Evolutionary conservation across 1,140 invertebrate genomes (phyloP).

Genomic region (Galleria mellonella): DNA sequence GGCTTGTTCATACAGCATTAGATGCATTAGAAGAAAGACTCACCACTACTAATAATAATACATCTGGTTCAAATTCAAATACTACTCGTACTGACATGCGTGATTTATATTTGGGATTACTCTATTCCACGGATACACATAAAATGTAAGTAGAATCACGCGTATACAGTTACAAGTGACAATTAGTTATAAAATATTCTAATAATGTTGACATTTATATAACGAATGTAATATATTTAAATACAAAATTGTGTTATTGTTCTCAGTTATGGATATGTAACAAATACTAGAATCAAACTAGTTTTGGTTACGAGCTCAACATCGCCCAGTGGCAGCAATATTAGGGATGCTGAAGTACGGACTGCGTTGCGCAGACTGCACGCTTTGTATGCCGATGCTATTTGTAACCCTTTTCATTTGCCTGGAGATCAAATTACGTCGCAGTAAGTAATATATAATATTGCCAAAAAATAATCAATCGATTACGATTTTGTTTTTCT

Average conservation of each 20-base stretch:
- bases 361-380: constrained; percentile 94
- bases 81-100: constrained; percentile 77
- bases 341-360: constrained; percentile 96
- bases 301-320: constrained; percentile 95
- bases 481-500: not conserved
- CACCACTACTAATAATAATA: constrained; percentile 77
- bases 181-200: too few relatives aligned
- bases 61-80: constrained; percentile 34
- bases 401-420: constrained; percentile 96
- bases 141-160: constrained; percentile 88
- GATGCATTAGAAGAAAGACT: constrained; percentile 96
- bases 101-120: constrained; percentile 92
- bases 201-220: too few relatives aligned
- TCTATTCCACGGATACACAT: constrained; percentile 97
- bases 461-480: not conserved
- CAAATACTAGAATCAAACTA: constrained; percentile 97
- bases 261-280: constrained; percentile 95
- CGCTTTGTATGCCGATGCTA: constrained; percentile 91
- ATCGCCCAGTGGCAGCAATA: constrained; percentile 89
- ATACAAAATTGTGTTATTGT: too few relatives aligned
- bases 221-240: too few relatives aligned
- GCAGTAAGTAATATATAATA: constrained; percentile 76
- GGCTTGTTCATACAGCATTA: constrained; percentile 94
- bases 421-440: constrained; percentile 89
- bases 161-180: too few relatives aligned